Evolutionary conservation across 37 sponge, comb jelly and placozoan genomes (phyloP), one percentile per base, ranked within the genome.

Genomic region (Beroe forskalii): DNA sequence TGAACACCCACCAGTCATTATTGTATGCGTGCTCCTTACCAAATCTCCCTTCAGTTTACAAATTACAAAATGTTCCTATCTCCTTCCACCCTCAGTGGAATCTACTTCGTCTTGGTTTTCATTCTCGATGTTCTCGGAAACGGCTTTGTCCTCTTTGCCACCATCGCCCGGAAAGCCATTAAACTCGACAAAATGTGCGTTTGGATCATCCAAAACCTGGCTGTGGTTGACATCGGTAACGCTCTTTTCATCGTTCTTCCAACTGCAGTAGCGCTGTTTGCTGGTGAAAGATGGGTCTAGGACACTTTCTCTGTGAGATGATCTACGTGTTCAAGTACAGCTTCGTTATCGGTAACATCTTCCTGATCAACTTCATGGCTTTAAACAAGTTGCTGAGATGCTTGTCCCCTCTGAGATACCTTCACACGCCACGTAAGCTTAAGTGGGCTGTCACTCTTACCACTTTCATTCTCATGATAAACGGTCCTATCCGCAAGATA

Each of bases 171-270:
- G 1, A 32, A 36, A 33, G 72, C 72, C 72, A 69, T 69, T 14
- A 69, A 69, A 35, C 38, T 69, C 37, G 72, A 69, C 72, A 69
- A 69, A 69, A 69, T 69, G 72, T 69, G 38, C 4, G 36, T 69
- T 32, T 69, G 72, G 72, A 69, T 69, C 55, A 48, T 48, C 6
- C 55, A 48, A 48, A 48, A 48, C 55, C 55, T 48, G 55, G 55
- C 55, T 12, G 72, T 33, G 72, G 72, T 69, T 1, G 72, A 69
- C 17, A 69, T 69, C 19, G 37, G 4, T 1, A 69, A 36, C 72
- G 72, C 33, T 14, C 28, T 69, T 33, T 69, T 1, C 32, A 32
- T 69, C 4, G 33, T 69, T 36, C 33, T 33, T 69, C 72, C 72
- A 1, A 35, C 72, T 1, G 38, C 38, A 2, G 32, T 35, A 36